Evolutionary conservation across 2,797 vertebrate genomes (phyloP).

Genomic region (Diglossa cyanea): DNA sequence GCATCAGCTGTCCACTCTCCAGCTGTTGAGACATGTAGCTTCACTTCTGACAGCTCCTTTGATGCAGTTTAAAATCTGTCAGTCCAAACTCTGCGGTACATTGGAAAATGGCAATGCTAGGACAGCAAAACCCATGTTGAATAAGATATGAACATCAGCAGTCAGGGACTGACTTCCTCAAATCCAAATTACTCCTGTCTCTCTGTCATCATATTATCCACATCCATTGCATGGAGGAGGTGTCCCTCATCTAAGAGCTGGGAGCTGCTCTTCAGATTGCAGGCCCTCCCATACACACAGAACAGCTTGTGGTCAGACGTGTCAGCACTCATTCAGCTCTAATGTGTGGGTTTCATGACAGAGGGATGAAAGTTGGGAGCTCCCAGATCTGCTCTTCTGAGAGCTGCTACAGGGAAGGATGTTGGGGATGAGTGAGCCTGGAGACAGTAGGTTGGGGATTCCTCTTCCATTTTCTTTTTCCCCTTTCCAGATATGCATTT

Average conservation of each 20-base stretch:
- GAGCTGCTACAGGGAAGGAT: not conserved
- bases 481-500: not conserved
- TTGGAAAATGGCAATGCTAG: not conserved
- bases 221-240: not conserved
- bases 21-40: not conserved
- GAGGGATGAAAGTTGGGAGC: not conserved
- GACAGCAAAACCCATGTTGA: not conserved
- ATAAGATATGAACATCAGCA: not conserved
- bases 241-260: not conserved
- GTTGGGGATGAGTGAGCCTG: rapidly evolving
- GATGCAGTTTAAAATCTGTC: not conserved
- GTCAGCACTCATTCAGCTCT: not conserved
- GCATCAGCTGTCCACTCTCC: not conserved
- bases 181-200: not conserved
- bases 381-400: not conserved
- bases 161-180: not conserved
- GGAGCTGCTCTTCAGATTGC: not conserved
- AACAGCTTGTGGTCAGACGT: rapidly evolving
- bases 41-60: not conserved
- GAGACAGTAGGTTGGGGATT: not conserved
- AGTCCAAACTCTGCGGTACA: not conserved
- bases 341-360: not conserved
- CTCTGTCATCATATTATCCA: not conserved
- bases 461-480: not conserved
- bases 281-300: rapidly evolving